Conservation (phyloP, 2,888 invertebrate species). For the Eupithecia pulchellata region DNA sequence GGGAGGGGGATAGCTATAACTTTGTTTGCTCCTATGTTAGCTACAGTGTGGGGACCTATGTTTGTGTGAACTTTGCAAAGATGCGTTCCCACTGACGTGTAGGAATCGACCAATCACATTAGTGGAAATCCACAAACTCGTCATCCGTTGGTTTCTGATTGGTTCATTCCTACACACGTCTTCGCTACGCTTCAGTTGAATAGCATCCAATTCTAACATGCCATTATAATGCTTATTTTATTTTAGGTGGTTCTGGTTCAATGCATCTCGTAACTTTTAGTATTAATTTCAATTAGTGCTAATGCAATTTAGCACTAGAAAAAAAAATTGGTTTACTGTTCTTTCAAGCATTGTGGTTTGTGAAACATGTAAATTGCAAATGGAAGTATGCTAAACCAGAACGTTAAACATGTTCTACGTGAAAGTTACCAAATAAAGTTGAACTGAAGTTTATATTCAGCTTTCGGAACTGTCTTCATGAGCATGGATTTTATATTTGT, state of each 20-base stretch:
- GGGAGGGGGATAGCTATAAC: conserved; percentile 27
- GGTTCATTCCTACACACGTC: neutral
- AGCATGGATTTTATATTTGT: neutral
- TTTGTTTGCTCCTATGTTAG: conserved; percentile 14
- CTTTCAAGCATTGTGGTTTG: neutral
- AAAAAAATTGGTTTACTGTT: neutral
- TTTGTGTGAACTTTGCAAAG: neutral
- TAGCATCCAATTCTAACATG: conserved; percentile 9
- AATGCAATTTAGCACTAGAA: neutral
- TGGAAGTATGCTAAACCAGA: neutral
- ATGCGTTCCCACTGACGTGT: neutral
- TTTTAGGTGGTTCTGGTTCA: neutral
- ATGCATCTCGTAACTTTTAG: neutral
- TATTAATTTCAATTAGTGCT: neutral
- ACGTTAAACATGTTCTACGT: neutral
- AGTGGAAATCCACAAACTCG: neutral
- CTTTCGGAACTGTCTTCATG: neutral
- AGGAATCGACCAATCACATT: neutral
- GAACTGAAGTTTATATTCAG: neutral
- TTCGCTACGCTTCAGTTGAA: neutral
- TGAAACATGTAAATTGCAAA: neutral
- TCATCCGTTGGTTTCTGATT: neutral
- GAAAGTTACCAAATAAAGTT: neutral
- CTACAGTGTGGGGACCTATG: conserved; percentile 8
- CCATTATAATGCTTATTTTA: neutral